A percentile compares a stretch with the other conserved stretches of the same genome.
Conservation (phyloP, 2,797 vertebrate genomes). For the Protonibea diacanthus region DNA sequence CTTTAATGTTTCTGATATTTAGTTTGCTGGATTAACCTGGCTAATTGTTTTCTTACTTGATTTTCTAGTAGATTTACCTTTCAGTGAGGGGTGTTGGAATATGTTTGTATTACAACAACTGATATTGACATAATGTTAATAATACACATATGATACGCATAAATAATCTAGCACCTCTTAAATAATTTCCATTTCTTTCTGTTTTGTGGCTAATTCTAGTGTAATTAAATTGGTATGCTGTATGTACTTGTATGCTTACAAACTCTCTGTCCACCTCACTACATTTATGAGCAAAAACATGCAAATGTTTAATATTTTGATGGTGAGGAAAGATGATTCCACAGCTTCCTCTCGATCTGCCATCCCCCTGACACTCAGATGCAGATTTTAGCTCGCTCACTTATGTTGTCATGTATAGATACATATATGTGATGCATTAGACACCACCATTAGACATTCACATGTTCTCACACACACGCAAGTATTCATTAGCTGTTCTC, state of each 20-base stretch:
- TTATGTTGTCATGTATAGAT: constrained; percentile 33
- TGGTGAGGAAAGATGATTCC: constrained; percentile 48
- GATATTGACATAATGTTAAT: no score
- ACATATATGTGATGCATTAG: constrained; percentile 17
- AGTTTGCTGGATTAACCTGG: not conserved
- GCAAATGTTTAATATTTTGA: constrained; percentile 7
- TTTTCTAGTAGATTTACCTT: not conserved
- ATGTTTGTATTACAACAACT: no score
- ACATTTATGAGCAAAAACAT: no score
- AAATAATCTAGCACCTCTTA: no score
- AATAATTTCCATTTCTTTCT: no score
- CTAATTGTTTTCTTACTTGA: not conserved
- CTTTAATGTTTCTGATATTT: not conserved
- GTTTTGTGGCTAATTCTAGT: no score
- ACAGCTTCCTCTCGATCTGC: constrained; percentile 36
- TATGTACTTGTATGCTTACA: no score
- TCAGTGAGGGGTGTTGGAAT: no score
- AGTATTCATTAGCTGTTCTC: constrained; percentile 59
- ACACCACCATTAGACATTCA: constrained; percentile 29
- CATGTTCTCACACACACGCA: not conserved
- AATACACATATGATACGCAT: no score
- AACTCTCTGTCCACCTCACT: no score
- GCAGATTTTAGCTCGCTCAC: constrained; percentile 21
- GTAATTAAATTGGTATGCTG: no score
- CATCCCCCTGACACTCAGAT: constrained; percentile 30